These are phyloP conservation scores for Eupithecia pulchellata DNA, from an alignment of 2,888 invertebrate species.

Conservation along the genomic window DNA sequence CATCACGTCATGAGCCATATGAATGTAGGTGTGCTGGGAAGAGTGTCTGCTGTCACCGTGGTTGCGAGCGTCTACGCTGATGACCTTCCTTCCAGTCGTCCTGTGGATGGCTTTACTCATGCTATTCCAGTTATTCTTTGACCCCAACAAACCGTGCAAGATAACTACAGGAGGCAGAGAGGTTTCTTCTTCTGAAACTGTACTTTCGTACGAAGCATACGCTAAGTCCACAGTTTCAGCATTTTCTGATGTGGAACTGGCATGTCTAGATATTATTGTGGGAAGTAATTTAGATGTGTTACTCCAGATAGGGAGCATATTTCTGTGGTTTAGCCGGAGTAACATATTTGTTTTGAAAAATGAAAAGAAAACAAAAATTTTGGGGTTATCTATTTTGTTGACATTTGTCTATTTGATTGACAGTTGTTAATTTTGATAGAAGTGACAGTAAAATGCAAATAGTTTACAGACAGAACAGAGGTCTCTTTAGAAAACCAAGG, in stretches of 20 bases:
- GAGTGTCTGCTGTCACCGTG: constrained; percentile 97
- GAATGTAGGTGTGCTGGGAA: constrained; percentile 89
- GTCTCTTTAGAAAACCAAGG: neutral
- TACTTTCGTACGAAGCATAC: constrained; percentile 88
- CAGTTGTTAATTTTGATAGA: neutral
- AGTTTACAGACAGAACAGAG: neutral
- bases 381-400: constrained; percentile 36
- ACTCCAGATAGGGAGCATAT: constrained; percentile 46
- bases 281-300: constrained; percentile 51
- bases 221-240: constrained; percentile 87
- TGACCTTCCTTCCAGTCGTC: constrained; percentile 89
- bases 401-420: constrained; percentile 23
- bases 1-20: constrained; percentile 88
- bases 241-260: constrained; percentile 59
- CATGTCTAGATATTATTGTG: constrained; percentile 47
- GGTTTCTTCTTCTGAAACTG: constrained; percentile 59
- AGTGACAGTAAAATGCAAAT: too few relatives aligned
- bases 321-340: constrained; percentile 55
- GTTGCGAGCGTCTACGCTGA: constrained; percentile 95
- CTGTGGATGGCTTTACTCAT: constrained; percentile 91
- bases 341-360: constrained; percentile 59
- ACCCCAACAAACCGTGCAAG: constrained; percentile 96
- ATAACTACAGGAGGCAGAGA: constrained; percentile 89
- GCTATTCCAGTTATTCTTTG: constrained; percentile 96
- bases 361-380: constrained; percentile 26